A percentile compares a stretch with the other conserved stretches of the same genome.
These are phyloP conservation scores for Pachyseris speciosa DNA, from an alignment of 64 coral and sea anemone genomes.

Conservation along the genomic window DNA sequence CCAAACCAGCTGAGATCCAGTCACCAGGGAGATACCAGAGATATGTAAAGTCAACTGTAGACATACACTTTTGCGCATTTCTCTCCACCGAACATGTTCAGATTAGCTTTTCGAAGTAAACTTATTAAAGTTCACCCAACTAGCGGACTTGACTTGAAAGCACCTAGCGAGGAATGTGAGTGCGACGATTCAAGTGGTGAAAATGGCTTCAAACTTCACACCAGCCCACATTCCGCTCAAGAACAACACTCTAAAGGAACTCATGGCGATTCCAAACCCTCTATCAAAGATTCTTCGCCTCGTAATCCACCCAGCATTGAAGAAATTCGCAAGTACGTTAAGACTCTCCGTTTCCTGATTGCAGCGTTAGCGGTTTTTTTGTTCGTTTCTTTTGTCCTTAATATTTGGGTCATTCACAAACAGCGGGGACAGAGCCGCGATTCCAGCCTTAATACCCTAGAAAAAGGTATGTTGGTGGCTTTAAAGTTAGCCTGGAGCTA, in stretches of 20 bases:
- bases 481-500: too few relatives aligned
- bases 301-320: neutral
- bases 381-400: neutral
- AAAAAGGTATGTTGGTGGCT: too few relatives aligned
- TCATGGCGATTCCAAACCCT: neutral
- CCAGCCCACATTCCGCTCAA: neutral
- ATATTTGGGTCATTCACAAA: slow-evolving; percentile 10
- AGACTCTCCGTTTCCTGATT: neutral
- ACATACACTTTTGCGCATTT: too few relatives aligned
- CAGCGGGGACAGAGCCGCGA: too few relatives aligned
- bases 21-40: too few relatives aligned
- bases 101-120: neutral
- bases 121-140: neutral
- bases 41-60: too few relatives aligned
- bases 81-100: neutral
- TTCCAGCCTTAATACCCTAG: too few relatives aligned
- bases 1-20: too few relatives aligned
- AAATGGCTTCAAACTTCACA: neutral
- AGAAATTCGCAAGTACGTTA: neutral
- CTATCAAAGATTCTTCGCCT: neutral
- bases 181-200: neutral
- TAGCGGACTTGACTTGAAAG: neutral
- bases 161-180: neutral
- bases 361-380: neutral
- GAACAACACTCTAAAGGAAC: neutral